Percentiles rank a stretch among this genome's conserved stretches.
These are phyloP conservation scores for Rhea pennata DNA, from an alignment of 2,113 vertebrate species.

Conservation along the genomic window DNA sequence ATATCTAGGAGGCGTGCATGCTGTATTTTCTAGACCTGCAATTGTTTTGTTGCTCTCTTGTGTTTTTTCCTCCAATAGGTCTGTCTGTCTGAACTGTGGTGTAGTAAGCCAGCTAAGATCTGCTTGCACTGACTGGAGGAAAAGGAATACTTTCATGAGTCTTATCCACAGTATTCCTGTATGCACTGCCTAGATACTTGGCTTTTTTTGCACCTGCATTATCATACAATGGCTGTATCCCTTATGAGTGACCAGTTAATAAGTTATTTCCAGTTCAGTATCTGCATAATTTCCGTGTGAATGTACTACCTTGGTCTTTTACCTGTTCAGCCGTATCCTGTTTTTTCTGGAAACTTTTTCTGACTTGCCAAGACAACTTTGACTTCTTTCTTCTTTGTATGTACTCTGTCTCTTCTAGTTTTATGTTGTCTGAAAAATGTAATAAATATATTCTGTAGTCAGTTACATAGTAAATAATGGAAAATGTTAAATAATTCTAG, in stretches of 20 bases:
- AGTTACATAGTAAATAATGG: not conserved
- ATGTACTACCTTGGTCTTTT: rapidly evolving
- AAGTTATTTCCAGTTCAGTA: not conserved
- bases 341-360: not conserved
- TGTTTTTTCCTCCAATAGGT: not conserved
- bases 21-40: not conserved
- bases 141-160: not conserved
- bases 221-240: not conserved
- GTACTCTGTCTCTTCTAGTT: not conserved
- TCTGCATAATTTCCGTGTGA: not conserved
- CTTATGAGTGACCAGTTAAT: not conserved
- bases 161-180: not conserved
- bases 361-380: not conserved
- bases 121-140: not conserved
- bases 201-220: not conserved
- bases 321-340: not conserved
- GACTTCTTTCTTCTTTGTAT: not conserved
- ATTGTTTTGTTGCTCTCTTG: not conserved
- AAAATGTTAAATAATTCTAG: not conserved
- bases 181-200: not conserved
- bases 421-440: not conserved
- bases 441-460: not conserved
- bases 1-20: not conserved
- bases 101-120: not conserved
- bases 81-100: not conserved